These are phyloP conservation scores for Plagiodera versicolora DNA, from an alignment of 2,888 invertebrate species.

Conservation along the genomic window DNA sequence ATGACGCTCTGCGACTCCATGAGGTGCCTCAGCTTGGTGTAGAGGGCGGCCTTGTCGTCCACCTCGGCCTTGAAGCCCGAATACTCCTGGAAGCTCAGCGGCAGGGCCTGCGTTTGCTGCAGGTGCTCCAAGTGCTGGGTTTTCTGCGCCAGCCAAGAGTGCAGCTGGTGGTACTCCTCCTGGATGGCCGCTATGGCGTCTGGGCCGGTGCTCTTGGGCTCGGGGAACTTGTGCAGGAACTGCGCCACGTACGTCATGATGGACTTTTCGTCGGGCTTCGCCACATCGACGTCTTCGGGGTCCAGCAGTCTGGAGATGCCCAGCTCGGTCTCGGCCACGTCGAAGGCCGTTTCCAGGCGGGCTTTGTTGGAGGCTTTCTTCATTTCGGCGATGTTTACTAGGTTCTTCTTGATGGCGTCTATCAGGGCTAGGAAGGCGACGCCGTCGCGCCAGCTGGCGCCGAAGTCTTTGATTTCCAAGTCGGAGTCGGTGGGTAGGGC, in stretches of 20 bases:
- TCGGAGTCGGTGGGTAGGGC: slow-evolving; percentile 87
- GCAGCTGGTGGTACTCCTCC: slow-evolving; percentile 77
- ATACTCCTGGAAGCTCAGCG: slow-evolving; percentile 81
- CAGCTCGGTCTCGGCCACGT: slow-evolving; percentile 86
- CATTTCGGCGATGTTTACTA: slow-evolving; percentile 85
- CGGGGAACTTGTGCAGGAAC: slow-evolving; percentile 93
- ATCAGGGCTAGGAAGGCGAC: slow-evolving; percentile 94
- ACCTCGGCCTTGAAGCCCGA: slow-evolving; percentile 75
- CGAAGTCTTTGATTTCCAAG: slow-evolving; percentile 90
- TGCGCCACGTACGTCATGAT: slow-evolving; percentile 99
- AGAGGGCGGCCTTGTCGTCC: slow-evolving; percentile 70
- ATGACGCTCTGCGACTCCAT: slow-evolving; percentile 80
- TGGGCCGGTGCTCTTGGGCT: slow-evolving; percentile 75
- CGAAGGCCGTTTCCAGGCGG: slow-evolving; percentile 90
- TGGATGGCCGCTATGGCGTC: slow-evolving; percentile 78
- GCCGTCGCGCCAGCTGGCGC: slow-evolving; percentile 94
- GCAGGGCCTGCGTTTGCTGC: slow-evolving; percentile 73
- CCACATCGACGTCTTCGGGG: slow-evolving; percentile 94
- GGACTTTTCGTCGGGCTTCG: slow-evolving; percentile 94
- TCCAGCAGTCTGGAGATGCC: slow-evolving; percentile 91
- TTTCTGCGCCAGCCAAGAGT: slow-evolving; percentile 80
- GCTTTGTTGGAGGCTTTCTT: slow-evolving; percentile 75
- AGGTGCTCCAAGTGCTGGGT: slow-evolving; percentile 76
- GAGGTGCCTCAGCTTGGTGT: slow-evolving; percentile 76
- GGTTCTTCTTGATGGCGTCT: slow-evolving; percentile 90